Evolutionary conservation across 1,140 invertebrate genomes (phyloP).

Genomic region (Dryas iulia): DNA sequence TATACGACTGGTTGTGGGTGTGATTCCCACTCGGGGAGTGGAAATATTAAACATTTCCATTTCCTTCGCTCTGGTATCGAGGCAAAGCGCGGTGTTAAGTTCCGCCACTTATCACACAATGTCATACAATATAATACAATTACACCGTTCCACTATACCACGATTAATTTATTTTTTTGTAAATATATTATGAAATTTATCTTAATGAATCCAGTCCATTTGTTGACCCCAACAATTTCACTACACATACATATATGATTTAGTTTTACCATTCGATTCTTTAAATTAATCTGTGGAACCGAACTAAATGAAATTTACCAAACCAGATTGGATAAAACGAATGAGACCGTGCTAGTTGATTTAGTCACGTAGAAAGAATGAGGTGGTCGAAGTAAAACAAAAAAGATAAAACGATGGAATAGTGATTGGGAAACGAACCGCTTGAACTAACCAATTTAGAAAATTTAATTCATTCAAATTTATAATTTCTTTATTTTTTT

Average conservation of each 20-base stretch:
- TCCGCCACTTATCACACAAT: too few relatives aligned
- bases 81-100: too few relatives aligned
- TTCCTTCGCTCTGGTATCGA: too few relatives aligned
- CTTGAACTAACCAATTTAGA: neutral
- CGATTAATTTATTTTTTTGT: too few relatives aligned
- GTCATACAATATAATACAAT: too few relatives aligned
- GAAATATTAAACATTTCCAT: too few relatives aligned
- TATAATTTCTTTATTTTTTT: neutral
- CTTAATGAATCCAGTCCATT: too few relatives aligned
- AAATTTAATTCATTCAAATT: neutral
- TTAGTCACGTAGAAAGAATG: neutral
- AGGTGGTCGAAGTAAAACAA: neutral
- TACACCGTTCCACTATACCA: too few relatives aligned
- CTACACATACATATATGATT: neutral
- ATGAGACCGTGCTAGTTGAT: neutral
- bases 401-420: neutral
- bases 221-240: too few relatives aligned
- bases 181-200: too few relatives aligned
- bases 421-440: neutral
- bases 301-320: neutral
- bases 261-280: neutral
- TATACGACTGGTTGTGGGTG: too few relatives aligned
- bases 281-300: neutral
- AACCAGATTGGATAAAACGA: neutral
- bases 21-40: too few relatives aligned